Base-by-base conservation (phyloP, 2,797 vertebrate genomes). In the Salmo trutta region DNA sequence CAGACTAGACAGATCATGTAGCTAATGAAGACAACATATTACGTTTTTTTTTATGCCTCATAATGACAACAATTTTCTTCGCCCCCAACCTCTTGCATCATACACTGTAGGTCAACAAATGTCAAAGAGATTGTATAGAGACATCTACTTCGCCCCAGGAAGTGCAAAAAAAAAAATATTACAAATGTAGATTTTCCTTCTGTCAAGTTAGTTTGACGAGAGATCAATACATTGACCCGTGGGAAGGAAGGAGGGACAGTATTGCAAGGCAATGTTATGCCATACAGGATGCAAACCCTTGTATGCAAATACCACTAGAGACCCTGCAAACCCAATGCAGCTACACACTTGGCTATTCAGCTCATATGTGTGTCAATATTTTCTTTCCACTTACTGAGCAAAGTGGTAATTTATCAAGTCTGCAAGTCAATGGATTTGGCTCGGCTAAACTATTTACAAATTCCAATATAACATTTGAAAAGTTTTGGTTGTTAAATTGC, bases 101-200 rank as follows among this genome's bases (percentile, higher is more conserved):
- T 16, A 56, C 15, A 17, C 17, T 33, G 21, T 12, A 41, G 64
- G 53, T 81, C 72, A 33, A 41, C 36, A 83, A 80, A 87, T 77
- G 81, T 82, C 79, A 81, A 71, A 36, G 70, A 74, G 75, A 84
- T 75, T 53, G 51, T 75, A 85, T 82, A 81, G 83, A 88, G 86
- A 86, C 82, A 73, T 90, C 76, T 79, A 81, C 75, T 75, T 76
- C 15, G 27, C 75, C 77, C 81, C 81, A 81, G 84, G 82, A 80
- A 79, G 75, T 79, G 82, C 85, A 88, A 86, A 93, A 88, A 93
- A 88, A 86, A 85, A 88, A 89, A 89, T 81, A 80, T 90, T 91
- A 89, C 90, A 87, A 83, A 86, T 89, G 90, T 91, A 79, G 85
- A 89, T 89, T 89, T 91, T 87, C 83, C 80, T 74, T 72, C 87